These are phyloP conservation scores for Canis aureus DNA, from an alignment of 2,113 vertebrate genomes.

Conservation along the genomic window DNA sequence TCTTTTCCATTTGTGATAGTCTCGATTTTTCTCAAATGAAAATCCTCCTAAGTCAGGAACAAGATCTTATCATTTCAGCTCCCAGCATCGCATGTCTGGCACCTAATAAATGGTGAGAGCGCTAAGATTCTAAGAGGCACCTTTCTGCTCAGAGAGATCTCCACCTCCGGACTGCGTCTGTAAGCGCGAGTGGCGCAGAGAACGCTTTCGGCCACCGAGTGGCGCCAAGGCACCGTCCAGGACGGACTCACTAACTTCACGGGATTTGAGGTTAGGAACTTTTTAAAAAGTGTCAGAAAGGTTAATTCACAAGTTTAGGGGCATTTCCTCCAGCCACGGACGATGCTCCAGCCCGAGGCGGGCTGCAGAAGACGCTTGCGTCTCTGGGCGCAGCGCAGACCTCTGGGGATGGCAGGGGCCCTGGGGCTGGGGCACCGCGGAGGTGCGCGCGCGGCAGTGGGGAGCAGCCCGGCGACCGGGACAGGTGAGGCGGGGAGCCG, in stretches of 20 bases:
- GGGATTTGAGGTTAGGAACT: conserved; percentile 27
- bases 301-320: conserved; percentile 1
- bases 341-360: not conserved
- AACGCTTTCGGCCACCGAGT: conserved; percentile 12
- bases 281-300: not conserved
- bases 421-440: not conserved
- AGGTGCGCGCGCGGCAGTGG: not conserved
- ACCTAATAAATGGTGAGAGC: not conserved
- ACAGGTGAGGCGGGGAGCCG: too few relatives aligned
- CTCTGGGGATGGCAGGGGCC: not conserved
- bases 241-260: not conserved
- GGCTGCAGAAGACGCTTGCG: not conserved
- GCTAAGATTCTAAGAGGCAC: not conserved
- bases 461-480: not conserved
- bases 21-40: not conserved
- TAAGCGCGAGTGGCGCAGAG: not conserved
- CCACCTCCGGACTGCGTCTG: not conserved
- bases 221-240: conserved; percentile 67
- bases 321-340: not conserved
- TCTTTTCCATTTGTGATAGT: not conserved
- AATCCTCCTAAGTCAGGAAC: not conserved
- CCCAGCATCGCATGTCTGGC: not conserved
- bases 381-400: not conserved
- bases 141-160: not conserved
- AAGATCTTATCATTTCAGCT: not conserved